Percentiles rank a stretch among this genome's conserved stretches.
phyloP scores from a whole-genome alignment of 2,888 invertebrate genomes.

The Eupeodes luniger region DNA sequence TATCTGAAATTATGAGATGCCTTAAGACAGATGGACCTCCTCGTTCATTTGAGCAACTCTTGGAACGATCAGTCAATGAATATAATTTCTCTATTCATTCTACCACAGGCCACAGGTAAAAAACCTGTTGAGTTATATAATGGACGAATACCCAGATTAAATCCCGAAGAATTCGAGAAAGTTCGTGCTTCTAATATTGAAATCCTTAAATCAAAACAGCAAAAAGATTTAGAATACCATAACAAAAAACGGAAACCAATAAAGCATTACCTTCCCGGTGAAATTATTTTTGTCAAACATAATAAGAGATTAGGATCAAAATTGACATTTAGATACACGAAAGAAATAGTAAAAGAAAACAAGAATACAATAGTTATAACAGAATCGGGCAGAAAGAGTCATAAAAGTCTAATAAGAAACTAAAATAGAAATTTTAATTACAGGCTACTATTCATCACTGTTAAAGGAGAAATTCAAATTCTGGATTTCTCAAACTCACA shows the following conservation, averaged over 20 bases:
- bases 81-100: conserved; percentile 31
- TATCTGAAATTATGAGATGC: no score
- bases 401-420: conserved; percentile 65
- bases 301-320: conserved; percentile 50
- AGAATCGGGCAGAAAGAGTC: conserved; percentile 41
- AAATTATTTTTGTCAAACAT: conserved; percentile 25
- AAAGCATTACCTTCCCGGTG: background rate
- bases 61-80: conserved; percentile 49
- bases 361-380: conserved; percentile 42
- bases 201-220: conserved; percentile 33
- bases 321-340: background rate
- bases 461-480: background rate
- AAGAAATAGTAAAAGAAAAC: conserved; percentile 47
- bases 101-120: background rate
- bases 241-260: conserved; percentile 9
- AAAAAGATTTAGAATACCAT: conserved; percentile 14
- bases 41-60: conserved; percentile 52
- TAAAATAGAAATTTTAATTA: conserved; percentile 17
- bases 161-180: conserved; percentile 53
- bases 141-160: conserved; percentile 28
- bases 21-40: no score
- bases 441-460: background rate
- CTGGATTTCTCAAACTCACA: background rate
- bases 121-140: conserved; percentile 39
- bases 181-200: background rate